Percentiles rank a stretch among this genome's conserved stretches.
Evolutionary conservation across 2,888 invertebrate species (phyloP).

Genomic region (Tineola bisselliella): DNA sequence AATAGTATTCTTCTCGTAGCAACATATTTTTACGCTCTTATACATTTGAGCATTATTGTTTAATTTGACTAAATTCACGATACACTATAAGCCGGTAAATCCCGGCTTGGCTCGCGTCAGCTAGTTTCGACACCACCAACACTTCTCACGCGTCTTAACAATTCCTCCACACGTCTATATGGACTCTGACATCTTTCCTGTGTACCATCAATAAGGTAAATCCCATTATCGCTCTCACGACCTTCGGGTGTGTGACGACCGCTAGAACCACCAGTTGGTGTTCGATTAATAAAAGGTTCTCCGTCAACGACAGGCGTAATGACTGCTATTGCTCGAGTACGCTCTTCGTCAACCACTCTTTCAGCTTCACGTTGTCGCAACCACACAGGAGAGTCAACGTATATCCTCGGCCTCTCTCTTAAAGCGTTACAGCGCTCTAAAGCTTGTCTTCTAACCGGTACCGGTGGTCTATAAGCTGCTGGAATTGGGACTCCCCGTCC

Average conservation of each 20-base stretch:
- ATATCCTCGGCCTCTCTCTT: conserved; percentile 62
- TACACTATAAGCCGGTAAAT: conserved; percentile 43
- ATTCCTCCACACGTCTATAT: conserved; percentile 50
- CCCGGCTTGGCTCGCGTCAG: conserved; percentile 60
- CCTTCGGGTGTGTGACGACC: conserved; percentile 50
- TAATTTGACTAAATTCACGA: conserved; percentile 21
- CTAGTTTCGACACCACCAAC: conserved; percentile 46
- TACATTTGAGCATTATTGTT: conserved; percentile 6
- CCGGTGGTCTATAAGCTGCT: conserved; percentile 55
- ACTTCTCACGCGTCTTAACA: conserved; percentile 51
- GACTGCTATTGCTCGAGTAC: conserved; percentile 25
- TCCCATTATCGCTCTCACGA: conserved; percentile 42
- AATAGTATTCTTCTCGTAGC: not conserved
- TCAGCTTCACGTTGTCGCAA: conserved; percentile 58
- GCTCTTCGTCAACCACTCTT: conserved; percentile 30
- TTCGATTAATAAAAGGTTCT: conserved; percentile 47
- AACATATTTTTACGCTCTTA: not conserved
- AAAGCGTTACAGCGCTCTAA: conserved; percentile 64
- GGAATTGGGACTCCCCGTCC: conserved; percentile 62
- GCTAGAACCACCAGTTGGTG: conserved; percentile 39
- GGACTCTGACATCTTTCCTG: conserved; percentile 51
- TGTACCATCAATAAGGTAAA: conserved; percentile 45
- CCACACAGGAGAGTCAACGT: conserved; percentile 71
- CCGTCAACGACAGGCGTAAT: conserved; percentile 34
- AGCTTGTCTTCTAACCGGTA: conserved; percentile 55